Base-by-base conservation (phyloP, 2,113 vertebrate species). In the Chionodraco myersi region DNA sequence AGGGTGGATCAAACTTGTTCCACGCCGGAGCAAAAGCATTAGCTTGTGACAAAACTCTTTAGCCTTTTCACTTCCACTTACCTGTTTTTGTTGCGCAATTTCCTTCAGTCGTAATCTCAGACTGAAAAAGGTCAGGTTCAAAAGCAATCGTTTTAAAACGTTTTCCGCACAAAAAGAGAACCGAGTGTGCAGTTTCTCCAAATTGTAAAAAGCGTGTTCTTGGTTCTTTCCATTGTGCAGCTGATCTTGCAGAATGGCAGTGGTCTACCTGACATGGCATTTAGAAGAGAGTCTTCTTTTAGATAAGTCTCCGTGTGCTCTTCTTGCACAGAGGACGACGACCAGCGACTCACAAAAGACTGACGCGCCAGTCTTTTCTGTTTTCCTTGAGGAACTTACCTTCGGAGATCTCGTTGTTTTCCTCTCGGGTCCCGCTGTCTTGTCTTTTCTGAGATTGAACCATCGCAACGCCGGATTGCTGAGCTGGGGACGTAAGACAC, bases 401-500 rank as follows among this genome's bases (percentile, higher is more conserved):
- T 90, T 92, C 90, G 14, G 80, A 75, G 74, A 91, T 91, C 80
- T 89, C 82, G 53, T 92, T 87, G 79, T 72, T 77, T 30, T 91
- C 86, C 45, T 48, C 52, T 0, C 62, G 49, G 58, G 16, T 56
- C 0, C 63, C 4, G 26, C 60, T 8, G 12, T 58, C 88, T 6
- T 34, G 48, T 21, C 80, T 44, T 57, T 53, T 66, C 74, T 89
- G 89, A 18, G 90, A 62, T 52, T 82, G 68, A 4, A 86, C 77
- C 21, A 47, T 59, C 76, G 88, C 89, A 0, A 72, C 60, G 0
- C 14, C 75, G 0, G 86, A 76, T 1, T 23, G 68, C 70, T 92
- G 89, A 75, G 84, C 92, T 92, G 86, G 2, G 26, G 30, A 71
- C 10, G 49, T 0, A 47, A 64, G 0, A 80, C 10, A 60, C 0